These are phyloP conservation scores for Cathartes aura DNA, from an alignment of 2,113 vertebrate species.

Conservation along the genomic window DNA sequence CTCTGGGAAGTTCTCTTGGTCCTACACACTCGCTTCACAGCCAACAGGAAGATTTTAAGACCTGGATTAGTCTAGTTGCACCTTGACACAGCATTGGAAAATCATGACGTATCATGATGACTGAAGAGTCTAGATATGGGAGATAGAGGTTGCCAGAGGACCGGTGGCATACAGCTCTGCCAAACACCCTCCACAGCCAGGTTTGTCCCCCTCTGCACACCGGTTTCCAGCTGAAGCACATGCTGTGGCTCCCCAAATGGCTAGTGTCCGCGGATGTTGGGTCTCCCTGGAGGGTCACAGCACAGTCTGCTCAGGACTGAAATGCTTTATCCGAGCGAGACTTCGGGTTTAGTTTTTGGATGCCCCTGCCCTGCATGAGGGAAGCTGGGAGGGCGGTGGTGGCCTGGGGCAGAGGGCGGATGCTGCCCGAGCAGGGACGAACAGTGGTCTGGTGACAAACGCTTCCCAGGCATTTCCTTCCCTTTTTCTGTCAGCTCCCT, in stretches of 20 bases:
- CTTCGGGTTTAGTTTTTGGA: neutral
- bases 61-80: neutral
- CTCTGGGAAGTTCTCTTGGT: neutral
- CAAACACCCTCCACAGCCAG: neutral
- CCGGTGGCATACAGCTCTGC: neutral
- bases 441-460: fast-evolving
- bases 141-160: neutral
- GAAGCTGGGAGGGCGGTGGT: neutral
- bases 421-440: fast-evolving
- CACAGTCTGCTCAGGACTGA: neutral
- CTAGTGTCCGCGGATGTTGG: neutral
- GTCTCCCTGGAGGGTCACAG: neutral
- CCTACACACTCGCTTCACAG: fast-evolving
- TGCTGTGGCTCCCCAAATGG: neutral
- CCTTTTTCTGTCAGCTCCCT: neutral
- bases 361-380: neutral
- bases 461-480: neutral
- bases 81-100: neutral
- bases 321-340: fast-evolving
- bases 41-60: neutral
- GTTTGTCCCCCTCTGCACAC: neutral
- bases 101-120: fast-evolving
- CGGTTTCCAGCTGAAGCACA: neutral
- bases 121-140: neutral
- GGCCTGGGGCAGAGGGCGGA: neutral